Conservation (phyloP, 2,888 invertebrate species). For the Hybos culiciformis region DNA sequence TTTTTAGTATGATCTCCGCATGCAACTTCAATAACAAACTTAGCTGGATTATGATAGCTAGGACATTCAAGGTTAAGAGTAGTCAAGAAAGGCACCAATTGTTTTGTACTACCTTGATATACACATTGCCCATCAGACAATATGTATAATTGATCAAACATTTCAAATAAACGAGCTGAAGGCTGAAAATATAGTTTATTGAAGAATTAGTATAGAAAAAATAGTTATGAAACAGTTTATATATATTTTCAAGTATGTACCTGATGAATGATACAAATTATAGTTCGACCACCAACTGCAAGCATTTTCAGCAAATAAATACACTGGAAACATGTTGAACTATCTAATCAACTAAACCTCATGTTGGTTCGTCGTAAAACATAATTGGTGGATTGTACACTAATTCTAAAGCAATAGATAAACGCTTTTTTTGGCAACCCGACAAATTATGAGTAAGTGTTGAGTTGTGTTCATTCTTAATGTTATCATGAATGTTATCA, state of each 20-base stretch:
- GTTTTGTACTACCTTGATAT: slow-evolving; percentile 78
- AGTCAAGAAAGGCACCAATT: slow-evolving; percentile 69
- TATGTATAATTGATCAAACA: slow-evolving; percentile 92
- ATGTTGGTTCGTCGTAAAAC: slow-evolving; percentile 97
- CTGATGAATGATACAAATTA: slow-evolving; percentile 86
- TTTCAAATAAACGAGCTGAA: slow-evolving; percentile 89
- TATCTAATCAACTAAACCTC: slow-evolving; percentile 90
- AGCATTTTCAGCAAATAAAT: slow-evolving; percentile 77
- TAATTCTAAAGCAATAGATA: slow-evolving; percentile 86
- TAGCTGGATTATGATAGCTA: slow-evolving; percentile 93
- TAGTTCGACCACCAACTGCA: slow-evolving; percentile 81
- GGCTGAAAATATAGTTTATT: too few relatives aligned
- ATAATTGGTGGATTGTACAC: slow-evolving; percentile 95
- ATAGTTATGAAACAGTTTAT: too few relatives aligned
- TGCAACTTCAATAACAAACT: slow-evolving; percentile 91
- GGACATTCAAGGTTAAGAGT: slow-evolving; percentile 79
- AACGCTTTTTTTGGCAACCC: slow-evolving; percentile 88
- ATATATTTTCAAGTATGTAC: too few relatives aligned
- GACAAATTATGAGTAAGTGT: slow-evolving; percentile 87
- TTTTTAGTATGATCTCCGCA: slow-evolving; percentile 89
- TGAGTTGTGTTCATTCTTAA: slow-evolving; percentile 67
- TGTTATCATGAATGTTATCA: slow-evolving; percentile 83
- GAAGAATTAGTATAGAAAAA: too few relatives aligned
- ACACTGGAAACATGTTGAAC: slow-evolving; percentile 90
- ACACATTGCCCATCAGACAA: slow-evolving; percentile 90